These are phyloP conservation scores for Apis cerana DNA, from an alignment of 1,140 invertebrate species.

Conservation along the genomic window DNA sequence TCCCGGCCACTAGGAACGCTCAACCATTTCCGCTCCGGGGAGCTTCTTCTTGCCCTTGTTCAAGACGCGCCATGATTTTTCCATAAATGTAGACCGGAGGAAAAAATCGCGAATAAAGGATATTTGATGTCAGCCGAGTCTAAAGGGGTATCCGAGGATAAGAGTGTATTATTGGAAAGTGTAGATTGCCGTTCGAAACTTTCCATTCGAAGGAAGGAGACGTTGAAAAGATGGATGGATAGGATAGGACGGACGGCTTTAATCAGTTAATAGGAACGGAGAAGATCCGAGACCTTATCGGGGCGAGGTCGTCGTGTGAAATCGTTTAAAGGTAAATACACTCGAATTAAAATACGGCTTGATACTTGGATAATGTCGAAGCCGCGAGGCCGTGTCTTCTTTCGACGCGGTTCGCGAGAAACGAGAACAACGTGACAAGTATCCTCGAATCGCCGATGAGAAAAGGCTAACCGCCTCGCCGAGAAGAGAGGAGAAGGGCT, in stretches of 20 bases:
- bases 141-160: no score
- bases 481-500: not conserved
- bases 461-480: conserved; percentile 38
- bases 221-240: not conserved
- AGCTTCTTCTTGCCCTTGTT: not conserved
- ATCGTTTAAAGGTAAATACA: conserved; percentile 34
- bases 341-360: conserved; percentile 22
- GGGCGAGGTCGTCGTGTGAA: not conserved
- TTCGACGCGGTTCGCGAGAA: not conserved
- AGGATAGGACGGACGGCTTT: not conserved
- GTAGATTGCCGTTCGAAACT: no score
- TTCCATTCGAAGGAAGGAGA: no score
- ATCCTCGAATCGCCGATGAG: conserved; percentile 33
- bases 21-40: not conserved
- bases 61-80: no score
- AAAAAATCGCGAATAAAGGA: no score
- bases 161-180: no score
- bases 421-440: conserved; percentile 22
- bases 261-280: conserved; percentile 33
- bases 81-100: no score
- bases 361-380: not conserved
- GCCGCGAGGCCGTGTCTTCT: not conserved
- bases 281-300: not conserved
- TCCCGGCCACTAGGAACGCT: not conserved
- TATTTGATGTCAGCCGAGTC: no score